A percentile compares a stretch with the other conserved stretches of the same genome.
These are phyloP conservation scores for Babylonia areolata DNA, from an alignment of 1,140 invertebrate species.

Conservation along the genomic window DNA sequence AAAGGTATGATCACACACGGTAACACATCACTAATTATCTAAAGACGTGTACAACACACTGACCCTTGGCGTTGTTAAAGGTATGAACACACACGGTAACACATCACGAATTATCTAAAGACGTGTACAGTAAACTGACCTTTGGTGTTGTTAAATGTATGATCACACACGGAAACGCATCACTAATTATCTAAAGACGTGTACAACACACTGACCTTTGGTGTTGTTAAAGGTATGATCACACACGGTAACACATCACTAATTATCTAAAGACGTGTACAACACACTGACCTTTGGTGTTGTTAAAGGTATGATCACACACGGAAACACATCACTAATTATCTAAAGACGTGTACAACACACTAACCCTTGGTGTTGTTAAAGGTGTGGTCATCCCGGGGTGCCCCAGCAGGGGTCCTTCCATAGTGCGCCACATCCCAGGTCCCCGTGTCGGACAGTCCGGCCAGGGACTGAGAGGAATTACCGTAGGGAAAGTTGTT, in stretches of 20 bases:
- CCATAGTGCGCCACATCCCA: background rate
- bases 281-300: background rate
- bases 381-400: background rate
- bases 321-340: no score
- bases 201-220: background rate
- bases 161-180: no score
- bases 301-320: background rate
- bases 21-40: no score
- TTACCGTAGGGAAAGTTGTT: background rate
- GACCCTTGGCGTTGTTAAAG: no score
- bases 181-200: background rate
- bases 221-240: background rate
- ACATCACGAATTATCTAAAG: no score
- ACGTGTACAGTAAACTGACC: no score
- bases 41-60: no score
- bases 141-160: no score
- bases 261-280: background rate
- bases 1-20: no score
- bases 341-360: background rate
- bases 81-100: no score
- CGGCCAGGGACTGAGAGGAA: background rate
- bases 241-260: no score
- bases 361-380: background rate
- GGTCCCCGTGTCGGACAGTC: constrained; percentile 5
- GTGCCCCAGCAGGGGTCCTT: background rate